Percentiles rank a stretch among this genome's conserved stretches.
phyloP scores from a whole-genome alignment of 2,888 invertebrate genomes.

The Carabus problematicus region DNA sequence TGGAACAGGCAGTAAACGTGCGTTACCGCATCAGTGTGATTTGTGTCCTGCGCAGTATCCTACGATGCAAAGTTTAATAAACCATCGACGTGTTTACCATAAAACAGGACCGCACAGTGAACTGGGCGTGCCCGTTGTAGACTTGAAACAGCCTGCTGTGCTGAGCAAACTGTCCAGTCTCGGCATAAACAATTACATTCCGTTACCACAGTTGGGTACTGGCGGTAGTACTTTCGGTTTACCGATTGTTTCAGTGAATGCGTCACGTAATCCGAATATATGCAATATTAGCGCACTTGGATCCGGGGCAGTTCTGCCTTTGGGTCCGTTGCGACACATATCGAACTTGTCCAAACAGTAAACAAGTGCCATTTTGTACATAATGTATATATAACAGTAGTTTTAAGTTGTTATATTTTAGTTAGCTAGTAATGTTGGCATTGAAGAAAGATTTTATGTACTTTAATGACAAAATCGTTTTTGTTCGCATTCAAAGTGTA shows the following conservation, averaged over 20 bases:
- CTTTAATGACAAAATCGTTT: conserved; percentile 6
- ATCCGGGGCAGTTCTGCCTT: conserved; percentile 72
- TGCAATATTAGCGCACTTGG: conserved; percentile 70
- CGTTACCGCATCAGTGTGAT: conserved; percentile 68
- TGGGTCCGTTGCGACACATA: conserved; percentile 73
- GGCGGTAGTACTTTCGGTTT: conserved; percentile 71
- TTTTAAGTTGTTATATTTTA: too few species aligned
- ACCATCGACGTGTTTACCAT: conserved; percentile 72
- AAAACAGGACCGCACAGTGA: conserved; percentile 67
- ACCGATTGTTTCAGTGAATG: conserved; percentile 74
- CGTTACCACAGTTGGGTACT: conserved; percentile 65
- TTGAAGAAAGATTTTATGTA: not conserved
- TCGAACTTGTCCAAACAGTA: conserved; percentile 49
- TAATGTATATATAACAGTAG: conserved; percentile 3
- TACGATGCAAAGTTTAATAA: conserved; percentile 64
- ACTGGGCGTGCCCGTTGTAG: conserved; percentile 76
- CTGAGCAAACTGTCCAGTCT: conserved; percentile 69
- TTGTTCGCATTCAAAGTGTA: not conserved
- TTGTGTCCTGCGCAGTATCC: conserved; percentile 77
- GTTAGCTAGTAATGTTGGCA: too few species aligned
- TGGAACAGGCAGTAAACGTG: conserved; percentile 59
- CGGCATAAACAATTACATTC: conserved; percentile 78
- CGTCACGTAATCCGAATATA: conserved; percentile 66
- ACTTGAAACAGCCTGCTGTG: conserved; percentile 72
- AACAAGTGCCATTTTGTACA: conserved; percentile 19